phyloP scores from a whole-genome alignment of 2,888 invertebrate genomes.

The Elmis aenea region DNA sequence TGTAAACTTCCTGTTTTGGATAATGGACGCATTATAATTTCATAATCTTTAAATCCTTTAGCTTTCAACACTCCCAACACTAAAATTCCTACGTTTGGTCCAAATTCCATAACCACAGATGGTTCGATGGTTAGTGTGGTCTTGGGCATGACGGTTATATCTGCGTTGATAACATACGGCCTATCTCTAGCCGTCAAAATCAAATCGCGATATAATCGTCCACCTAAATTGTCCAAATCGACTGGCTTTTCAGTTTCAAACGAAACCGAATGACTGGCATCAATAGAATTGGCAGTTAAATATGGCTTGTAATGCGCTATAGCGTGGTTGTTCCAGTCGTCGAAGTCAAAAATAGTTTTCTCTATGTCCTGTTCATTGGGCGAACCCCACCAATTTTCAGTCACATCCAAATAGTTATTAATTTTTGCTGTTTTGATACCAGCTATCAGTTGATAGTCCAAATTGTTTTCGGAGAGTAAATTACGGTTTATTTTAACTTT shows the following conservation, averaged over 20 bases:
- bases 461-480: constrained; percentile 73
- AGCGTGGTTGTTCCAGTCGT: constrained; percentile 98
- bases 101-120: constrained; percentile 89
- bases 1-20: constrained; percentile 38
- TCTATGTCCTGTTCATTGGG: constrained; percentile 67
- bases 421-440: constrained; percentile 86
- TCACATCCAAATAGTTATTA: constrained; percentile 80
- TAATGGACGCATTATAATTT: constrained; percentile 73
- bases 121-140: constrained; percentile 80
- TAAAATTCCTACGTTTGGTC: constrained; percentile 91
- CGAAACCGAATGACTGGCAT: constrained; percentile 69
- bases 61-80: constrained; percentile 88
- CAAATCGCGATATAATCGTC: constrained; percentile 65
- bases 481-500: constrained; percentile 88
- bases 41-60: constrained; percentile 67
- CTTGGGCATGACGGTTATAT: constrained; percentile 96
- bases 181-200: constrained; percentile 57
- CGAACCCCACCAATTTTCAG: constrained; percentile 97
- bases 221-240: constrained; percentile 68
- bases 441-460: constrained; percentile 88
- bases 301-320: constrained; percentile 88
- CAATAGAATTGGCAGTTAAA: constrained; percentile 70
- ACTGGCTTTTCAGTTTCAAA: constrained; percentile 55
- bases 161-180: constrained; percentile 78
- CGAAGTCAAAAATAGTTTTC: constrained; percentile 90